phyloP scores from a whole-genome alignment of 2,888 invertebrate species.

The Xestia c-nigrum region DNA sequence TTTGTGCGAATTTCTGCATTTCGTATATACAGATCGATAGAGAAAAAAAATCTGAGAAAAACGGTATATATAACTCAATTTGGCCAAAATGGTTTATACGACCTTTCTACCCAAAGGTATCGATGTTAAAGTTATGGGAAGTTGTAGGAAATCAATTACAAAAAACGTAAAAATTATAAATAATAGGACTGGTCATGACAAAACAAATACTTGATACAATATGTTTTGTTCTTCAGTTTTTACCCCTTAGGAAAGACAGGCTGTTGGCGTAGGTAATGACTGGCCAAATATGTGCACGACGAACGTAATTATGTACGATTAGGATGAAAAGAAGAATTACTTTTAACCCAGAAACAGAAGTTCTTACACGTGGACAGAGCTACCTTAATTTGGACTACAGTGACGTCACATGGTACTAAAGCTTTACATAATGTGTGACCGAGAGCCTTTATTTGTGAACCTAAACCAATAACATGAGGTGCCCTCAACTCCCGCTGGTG shows the following conservation, averaged over 20 bases:
- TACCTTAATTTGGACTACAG: not conserved
- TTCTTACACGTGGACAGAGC: not conserved
- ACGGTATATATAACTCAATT: no score
- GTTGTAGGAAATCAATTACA: no score
- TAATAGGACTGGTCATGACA: not conserved
- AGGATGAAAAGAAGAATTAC: not conserved
- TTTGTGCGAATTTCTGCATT: no score
- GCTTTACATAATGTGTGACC: constrained; percentile 20
- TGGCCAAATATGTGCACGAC: not conserved
- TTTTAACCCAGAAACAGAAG: not conserved
- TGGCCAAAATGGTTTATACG: no score
- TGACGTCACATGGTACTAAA: constrained; percentile 14
- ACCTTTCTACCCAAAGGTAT: no score
- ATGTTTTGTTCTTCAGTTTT: not conserved
- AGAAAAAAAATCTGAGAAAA: no score
- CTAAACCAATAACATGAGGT: constrained; percentile 36
- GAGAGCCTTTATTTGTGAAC: constrained; percentile 9
- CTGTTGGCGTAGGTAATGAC: not conserved
- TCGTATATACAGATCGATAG: no score
- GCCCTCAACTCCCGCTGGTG: not conserved
- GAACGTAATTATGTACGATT: not conserved
- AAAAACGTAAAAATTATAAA: not conserved
- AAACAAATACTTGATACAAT: not conserved
- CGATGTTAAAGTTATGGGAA: no score
- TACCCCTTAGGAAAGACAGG: no score